Conservation (phyloP, 2,113 vertebrate genomes). For the Stercorarius parasiticus region DNA sequence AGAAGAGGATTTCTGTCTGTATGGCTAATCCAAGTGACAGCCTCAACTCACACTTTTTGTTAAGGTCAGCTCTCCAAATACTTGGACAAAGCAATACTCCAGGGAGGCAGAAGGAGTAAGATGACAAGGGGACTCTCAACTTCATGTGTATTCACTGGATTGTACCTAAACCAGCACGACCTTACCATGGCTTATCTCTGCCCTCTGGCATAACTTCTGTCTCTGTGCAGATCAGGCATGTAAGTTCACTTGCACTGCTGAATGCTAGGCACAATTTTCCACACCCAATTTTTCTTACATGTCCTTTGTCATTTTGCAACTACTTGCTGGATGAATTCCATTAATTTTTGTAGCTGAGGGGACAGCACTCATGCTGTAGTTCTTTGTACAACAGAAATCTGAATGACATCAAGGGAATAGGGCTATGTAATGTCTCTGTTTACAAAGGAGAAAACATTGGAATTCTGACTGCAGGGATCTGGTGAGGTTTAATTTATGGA, state of each 20-base stretch:
- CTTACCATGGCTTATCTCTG: not conserved
- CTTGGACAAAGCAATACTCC: not conserved
- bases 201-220: not conserved
- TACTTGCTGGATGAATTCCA: not conserved
- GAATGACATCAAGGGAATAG: not conserved
- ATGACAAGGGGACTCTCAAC: not conserved
- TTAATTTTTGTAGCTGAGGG: not conserved
- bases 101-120: not conserved
- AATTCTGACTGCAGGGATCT: not conserved
- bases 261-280: not conserved
- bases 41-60: not conserved
- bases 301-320: not conserved
- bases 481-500: not conserved
- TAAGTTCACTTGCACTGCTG: not conserved
- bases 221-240: not conserved
- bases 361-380: not conserved
- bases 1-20: not conserved
- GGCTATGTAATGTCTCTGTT: not conserved
- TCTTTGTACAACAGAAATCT: not conserved
- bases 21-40: not conserved
- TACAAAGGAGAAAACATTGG: not conserved
- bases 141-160: not conserved
- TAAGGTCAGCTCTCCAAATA: constrained; percentile 23
- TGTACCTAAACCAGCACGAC: not conserved
- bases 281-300: not conserved